A percentile compares a stretch with the other conserved stretches of the same genome.
These are phyloP conservation scores for Panurus biarmicus DNA, from an alignment of 2,113 vertebrate species.

Conservation along the genomic window DNA sequence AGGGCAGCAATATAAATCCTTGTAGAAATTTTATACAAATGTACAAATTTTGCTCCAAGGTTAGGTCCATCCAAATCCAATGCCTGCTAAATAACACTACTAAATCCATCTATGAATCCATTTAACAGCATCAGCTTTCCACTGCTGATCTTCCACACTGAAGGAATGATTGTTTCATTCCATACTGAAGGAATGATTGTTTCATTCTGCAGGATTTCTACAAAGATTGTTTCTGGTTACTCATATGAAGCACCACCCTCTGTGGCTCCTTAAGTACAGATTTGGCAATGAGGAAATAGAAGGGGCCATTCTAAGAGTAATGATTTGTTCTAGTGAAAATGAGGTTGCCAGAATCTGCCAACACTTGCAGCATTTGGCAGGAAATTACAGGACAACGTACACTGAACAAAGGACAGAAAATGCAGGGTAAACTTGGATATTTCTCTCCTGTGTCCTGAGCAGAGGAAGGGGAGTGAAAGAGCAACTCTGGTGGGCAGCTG, in stretches of 20 bases:
- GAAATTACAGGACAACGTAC: background rate
- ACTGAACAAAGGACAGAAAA: background rate
- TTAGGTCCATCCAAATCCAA: background rate
- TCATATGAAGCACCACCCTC: background rate
- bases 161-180: background rate
- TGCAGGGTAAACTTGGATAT: background rate
- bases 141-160: background rate
- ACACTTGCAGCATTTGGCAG: background rate
- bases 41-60: background rate
- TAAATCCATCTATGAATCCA: background rate
- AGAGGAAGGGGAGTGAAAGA: background rate
- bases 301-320: background rate
- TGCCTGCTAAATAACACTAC: background rate
- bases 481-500: rapidly evolving
- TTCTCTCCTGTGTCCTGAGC: background rate
- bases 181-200: background rate
- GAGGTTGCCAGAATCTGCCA: background rate
- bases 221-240: background rate
- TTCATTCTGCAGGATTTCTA: background rate
- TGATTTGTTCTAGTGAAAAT: background rate
- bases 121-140: background rate
- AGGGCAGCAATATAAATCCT: background rate
- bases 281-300: background rate
- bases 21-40: background rate
- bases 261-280: background rate